Conservation (phyloP, 2,113 vertebrate genomes). For the Hippocampus zosterae region DNA sequence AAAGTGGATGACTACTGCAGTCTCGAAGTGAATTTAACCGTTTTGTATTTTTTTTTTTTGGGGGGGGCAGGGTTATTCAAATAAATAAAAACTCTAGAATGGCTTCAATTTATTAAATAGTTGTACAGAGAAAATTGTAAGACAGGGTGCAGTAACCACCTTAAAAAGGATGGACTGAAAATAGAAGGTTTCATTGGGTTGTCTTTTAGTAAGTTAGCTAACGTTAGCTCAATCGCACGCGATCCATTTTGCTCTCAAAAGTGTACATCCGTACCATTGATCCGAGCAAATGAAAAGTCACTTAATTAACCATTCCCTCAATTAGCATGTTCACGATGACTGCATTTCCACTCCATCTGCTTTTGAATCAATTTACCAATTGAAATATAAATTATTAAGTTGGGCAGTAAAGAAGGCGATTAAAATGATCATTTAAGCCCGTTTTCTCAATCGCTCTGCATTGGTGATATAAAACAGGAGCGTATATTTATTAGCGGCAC, state of each 20-base stretch:
- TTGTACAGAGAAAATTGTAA: too few relatives aligned
- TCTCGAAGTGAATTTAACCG: neutral
- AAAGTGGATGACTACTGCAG: neutral
- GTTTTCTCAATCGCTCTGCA: neutral
- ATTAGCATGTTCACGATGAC: neutral
- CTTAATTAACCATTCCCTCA: neutral
- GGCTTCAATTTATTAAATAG: too few relatives aligned
- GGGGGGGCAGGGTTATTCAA: too few relatives aligned
- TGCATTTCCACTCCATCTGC: neutral
- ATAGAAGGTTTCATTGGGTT: too few relatives aligned
- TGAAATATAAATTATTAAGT: neutral
- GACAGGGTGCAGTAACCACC: too few relatives aligned
- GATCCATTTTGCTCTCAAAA: neutral
- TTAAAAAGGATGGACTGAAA: too few relatives aligned
- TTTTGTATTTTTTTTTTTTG: too few relatives aligned
- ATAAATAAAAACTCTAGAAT: too few relatives aligned
- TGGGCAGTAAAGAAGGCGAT: too few relatives aligned
- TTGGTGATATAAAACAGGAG: neutral
- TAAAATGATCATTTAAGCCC: too few relatives aligned
- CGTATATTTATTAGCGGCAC: neutral
- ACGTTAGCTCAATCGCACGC: neutral
- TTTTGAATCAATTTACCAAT: neutral
- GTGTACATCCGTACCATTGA: neutral
- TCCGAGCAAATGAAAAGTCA: neutral
- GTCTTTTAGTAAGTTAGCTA: neutral